phyloP scores from a whole-genome alignment of 1,140 invertebrate species.

The Brachionus koreanus region DNA sequence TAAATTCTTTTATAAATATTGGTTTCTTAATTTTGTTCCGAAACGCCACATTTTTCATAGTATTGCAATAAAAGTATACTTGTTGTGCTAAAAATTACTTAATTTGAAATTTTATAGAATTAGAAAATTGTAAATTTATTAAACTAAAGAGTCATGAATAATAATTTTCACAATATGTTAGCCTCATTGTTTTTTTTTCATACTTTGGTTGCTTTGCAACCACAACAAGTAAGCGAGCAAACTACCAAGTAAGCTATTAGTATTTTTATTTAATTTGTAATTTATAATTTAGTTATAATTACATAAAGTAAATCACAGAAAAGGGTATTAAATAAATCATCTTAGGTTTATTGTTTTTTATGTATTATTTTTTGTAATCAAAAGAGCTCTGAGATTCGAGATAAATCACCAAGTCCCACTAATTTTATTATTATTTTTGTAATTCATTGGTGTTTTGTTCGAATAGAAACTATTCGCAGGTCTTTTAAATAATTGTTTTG shows the following conservation, averaged over 20 bases:
- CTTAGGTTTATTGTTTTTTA: constrained; percentile 4
- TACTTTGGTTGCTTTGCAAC: constrained; percentile 14
- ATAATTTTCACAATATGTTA: constrained; percentile 20
- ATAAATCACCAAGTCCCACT: not conserved
- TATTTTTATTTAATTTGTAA: not conserved
- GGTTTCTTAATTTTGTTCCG: not conserved
- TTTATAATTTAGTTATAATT: constrained; percentile 34
- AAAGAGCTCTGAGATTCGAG: not conserved
- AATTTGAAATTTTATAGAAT: not conserved
- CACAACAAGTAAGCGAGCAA: not conserved
- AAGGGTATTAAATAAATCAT: constrained; percentile 9
- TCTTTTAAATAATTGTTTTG: not conserved
- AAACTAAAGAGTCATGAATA: not conserved
- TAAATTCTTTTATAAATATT: not conserved
- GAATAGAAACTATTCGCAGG: not conserved
- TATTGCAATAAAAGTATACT: not conserved
- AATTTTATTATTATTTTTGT: not conserved
- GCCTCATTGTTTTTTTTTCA: not conserved
- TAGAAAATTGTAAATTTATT: not conserved
- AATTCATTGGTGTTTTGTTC: not conserved
- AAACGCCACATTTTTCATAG: not conserved
- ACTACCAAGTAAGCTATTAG: not conserved
- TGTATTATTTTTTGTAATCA: not conserved
- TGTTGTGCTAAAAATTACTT: not conserved
- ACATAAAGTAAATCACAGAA: constrained; percentile 37